Evolutionary conservation across 2,888 invertebrate genomes (phyloP).

Genomic region (Nephrotoma appendiculata): DNA sequence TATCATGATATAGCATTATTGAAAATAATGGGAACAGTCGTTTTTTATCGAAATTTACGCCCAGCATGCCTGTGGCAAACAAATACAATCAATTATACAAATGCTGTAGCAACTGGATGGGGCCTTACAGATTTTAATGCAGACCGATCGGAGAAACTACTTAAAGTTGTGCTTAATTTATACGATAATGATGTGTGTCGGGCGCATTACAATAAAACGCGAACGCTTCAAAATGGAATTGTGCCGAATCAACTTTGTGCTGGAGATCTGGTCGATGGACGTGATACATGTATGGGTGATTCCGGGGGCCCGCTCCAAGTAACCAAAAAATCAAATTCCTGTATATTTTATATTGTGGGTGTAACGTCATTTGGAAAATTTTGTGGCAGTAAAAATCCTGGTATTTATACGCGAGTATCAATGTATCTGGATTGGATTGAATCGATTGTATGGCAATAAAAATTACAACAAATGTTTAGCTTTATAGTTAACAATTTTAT

Average conservation of each 20-base stretch:
- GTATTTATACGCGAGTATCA: constrained; percentile 27
- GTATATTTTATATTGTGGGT: constrained; percentile 28
- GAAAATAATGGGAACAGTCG: constrained; percentile 17
- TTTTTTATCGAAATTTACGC: constrained; percentile 17
- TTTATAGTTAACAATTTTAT: too few relatives aligned
- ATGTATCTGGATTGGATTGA: constrained; percentile 30
- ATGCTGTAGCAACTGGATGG: constrained; percentile 28
- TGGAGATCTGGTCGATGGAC: constrained; percentile 31
- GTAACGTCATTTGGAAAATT: constrained; percentile 31
- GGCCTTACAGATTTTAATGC: constrained; percentile 18
- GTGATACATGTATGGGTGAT: constrained; percentile 20
- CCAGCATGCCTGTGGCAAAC: constrained; percentile 30
- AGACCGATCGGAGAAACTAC: constrained; percentile 24
- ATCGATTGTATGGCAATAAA: constrained; percentile 19
- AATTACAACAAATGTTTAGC: background rate
- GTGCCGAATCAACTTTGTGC: constrained; percentile 31
- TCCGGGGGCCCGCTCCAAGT: constrained; percentile 30
- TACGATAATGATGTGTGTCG: constrained; percentile 23
- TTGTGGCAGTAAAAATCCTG: constrained; percentile 26
- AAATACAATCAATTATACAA: constrained; percentile 18
- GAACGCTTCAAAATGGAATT: constrained; percentile 27
- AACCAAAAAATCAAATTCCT: constrained; percentile 24
- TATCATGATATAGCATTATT: constrained; percentile 39
- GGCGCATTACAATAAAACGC: constrained; percentile 22
- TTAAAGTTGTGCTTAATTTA: constrained; percentile 28